These are phyloP conservation scores for Eurosta solidaginis DNA, from an alignment of 1,140 invertebrate species.

Conservation along the genomic window DNA sequence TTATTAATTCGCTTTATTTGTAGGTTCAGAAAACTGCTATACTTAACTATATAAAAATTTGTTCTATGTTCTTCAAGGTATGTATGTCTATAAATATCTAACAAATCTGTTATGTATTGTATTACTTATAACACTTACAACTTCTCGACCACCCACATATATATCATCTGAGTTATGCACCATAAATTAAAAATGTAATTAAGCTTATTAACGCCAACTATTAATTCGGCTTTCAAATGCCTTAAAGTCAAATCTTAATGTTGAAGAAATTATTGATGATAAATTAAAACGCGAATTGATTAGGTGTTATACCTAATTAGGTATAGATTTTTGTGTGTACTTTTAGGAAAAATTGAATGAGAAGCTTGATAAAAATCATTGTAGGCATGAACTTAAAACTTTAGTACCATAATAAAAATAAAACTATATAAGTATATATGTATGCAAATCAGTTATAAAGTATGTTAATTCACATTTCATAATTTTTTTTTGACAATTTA, in stretches of 20 bases:
- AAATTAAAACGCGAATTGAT: background rate
- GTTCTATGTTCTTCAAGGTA: too few relatives aligned
- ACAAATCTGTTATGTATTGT: background rate
- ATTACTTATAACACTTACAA: too few relatives aligned
- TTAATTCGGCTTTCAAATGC: background rate
- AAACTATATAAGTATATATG: background rate
- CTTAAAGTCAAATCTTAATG: constrained; percentile 1
- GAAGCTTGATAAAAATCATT: background rate
- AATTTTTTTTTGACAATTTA: constrained; percentile 11
- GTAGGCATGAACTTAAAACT: background rate
- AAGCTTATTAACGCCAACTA: constrained; percentile 9
- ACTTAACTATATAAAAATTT: too few relatives aligned
- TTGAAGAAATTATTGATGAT: constrained; percentile 1
- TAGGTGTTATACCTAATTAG: background rate
- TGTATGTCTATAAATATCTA: background rate
- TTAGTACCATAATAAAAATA: background rate
- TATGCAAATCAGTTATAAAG: background rate
- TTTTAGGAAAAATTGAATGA: background rate
- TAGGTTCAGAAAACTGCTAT: too few relatives aligned
- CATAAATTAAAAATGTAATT: background rate
- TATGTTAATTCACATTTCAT: background rate
- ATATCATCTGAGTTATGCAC: background rate
- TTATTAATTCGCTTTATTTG: too few relatives aligned
- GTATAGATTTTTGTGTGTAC: too few relatives aligned
- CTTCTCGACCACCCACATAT: too few relatives aligned